Conservation (phyloP, 2,888 invertebrate species). For the Melikaiella ostensackeni region DNA sequence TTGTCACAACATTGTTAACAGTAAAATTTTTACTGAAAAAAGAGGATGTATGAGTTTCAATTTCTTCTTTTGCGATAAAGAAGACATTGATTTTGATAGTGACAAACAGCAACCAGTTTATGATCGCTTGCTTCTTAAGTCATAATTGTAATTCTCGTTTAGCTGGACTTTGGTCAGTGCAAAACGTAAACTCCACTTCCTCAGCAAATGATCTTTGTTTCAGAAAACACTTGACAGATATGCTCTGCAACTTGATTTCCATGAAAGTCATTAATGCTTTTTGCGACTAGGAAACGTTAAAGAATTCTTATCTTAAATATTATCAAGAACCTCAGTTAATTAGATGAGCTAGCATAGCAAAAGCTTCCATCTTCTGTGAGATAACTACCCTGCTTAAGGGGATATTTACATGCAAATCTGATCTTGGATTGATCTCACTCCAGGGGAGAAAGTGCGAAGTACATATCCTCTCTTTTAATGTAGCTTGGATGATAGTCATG, state of each 20-base stretch:
- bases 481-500: no score
- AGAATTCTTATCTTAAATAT: conserved; percentile 15
- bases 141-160: background rate
- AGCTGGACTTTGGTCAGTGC: background rate
- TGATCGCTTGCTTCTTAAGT: background rate
- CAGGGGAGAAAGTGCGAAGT: conserved; percentile 5
- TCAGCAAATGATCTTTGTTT: conserved; percentile 22
- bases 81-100: background rate
- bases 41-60: background rate
- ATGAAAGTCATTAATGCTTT: conserved; percentile 20
- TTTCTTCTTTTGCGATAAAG: background rate
- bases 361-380: background rate
- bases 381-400: conserved; percentile 20
- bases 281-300: background rate
- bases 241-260: conserved; percentile 14
- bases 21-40: background rate
- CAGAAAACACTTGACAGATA: background rate
- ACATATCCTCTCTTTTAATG: no score
- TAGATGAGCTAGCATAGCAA: conserved; percentile 13
- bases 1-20: conserved; percentile 4
- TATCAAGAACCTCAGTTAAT: conserved; percentile 25
- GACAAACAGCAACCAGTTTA: conserved; percentile 1
- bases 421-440: background rate
- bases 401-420: conserved; percentile 8
- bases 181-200: background rate